phyloP scores from a whole-genome alignment of 2,797 vertebrate species.

The Anomalospiza imberbis region DNA sequence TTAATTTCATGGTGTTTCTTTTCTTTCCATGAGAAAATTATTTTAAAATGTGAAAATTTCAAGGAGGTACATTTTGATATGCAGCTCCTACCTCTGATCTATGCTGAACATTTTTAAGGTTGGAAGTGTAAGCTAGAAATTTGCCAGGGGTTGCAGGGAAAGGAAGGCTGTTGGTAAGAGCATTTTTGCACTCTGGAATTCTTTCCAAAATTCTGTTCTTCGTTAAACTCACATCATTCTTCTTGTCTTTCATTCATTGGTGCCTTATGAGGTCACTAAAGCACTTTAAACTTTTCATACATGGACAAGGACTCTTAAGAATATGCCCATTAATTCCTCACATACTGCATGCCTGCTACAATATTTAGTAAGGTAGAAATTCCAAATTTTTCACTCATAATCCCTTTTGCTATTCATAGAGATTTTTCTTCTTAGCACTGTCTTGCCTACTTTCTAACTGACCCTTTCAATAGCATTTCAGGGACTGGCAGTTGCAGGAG shows the following conservation, averaged over 20 bases:
- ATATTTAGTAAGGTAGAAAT: neutral
- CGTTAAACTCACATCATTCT: conserved; percentile 21
- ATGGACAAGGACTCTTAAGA: neutral
- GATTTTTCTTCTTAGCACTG: neutral
- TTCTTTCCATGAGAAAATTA: neutral
- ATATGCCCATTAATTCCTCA: neutral
- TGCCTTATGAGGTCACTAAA: neutral
- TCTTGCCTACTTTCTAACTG: neutral
- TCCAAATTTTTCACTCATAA: neutral
- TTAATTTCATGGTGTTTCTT: neutral
- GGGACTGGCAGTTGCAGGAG: neutral
- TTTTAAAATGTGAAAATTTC: neutral
- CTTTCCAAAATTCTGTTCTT: conserved; percentile 16
- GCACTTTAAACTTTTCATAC: conserved; percentile 9
- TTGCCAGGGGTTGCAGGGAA: neutral
- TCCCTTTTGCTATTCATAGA: neutral
- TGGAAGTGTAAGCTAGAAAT: neutral
- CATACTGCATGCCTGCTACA: neutral
- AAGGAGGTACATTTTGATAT: neutral
- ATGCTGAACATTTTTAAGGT: neutral
- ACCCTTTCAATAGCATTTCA: neutral
- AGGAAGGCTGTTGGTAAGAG: neutral
- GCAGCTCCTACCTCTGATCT: neutral
- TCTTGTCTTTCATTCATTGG: neutral
- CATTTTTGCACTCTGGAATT: neutral